Percentiles rank a stretch among this genome's conserved stretches.
Evolutionary conservation across 2,797 vertebrate genomes (phyloP).

Genomic region (Arremon brunneinucha): DNA sequence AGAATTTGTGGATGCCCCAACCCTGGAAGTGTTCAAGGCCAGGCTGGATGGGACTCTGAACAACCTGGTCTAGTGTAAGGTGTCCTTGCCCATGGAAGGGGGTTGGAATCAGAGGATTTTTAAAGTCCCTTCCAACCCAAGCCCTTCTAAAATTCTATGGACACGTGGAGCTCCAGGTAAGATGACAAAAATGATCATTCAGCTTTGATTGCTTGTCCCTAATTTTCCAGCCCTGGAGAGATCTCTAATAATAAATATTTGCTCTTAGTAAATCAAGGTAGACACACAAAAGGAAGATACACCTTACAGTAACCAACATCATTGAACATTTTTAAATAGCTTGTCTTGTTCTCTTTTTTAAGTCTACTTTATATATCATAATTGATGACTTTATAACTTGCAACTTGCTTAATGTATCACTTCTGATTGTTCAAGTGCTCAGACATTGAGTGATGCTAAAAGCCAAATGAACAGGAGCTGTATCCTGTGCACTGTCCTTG

Average conservation of each 20-base stretch:
- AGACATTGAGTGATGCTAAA: not conserved
- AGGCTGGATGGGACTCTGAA: not conserved
- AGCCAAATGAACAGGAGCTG: not conserved
- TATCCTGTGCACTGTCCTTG: not conserved
- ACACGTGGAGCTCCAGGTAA: not conserved
- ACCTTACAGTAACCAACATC: not conserved
- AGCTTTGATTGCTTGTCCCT: not conserved
- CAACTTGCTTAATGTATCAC: not conserved
- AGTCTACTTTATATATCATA: not conserved
- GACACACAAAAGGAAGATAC: not conserved
- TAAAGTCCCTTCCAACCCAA: not conserved
- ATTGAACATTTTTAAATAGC: not conserved
- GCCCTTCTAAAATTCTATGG: not conserved
- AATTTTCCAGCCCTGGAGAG: not conserved
- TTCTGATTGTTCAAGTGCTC: not conserved
- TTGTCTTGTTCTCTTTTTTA: not conserved
- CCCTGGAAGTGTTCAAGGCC: not conserved
- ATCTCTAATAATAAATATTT: not conserved
- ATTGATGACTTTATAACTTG: not conserved
- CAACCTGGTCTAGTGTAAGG: not conserved
- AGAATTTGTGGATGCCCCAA: not conserved
- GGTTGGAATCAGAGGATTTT: not conserved
- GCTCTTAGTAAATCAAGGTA: not conserved
- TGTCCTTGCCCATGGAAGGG: not conserved
- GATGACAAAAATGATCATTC: not conserved